phyloP scores from a whole-genome alignment of 1,140 invertebrate genomes.

The Sycophaga agraensis region DNA sequence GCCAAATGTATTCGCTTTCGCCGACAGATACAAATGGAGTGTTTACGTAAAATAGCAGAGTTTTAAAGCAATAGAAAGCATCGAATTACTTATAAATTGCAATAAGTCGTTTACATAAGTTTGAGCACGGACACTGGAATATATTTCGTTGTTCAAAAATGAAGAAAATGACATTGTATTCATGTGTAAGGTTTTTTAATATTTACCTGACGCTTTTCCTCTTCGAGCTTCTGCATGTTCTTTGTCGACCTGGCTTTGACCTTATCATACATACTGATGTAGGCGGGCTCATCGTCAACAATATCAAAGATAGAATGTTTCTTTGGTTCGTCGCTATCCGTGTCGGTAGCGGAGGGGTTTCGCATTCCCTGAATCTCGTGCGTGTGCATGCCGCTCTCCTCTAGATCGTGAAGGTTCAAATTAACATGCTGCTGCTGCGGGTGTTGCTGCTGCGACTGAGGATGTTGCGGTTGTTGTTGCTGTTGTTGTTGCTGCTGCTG shows the following conservation, averaged over 20 bases:
- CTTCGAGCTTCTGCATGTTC: conserved; percentile 87
- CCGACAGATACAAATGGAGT: too few relatives aligned
- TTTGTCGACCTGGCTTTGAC: conserved; percentile 93
- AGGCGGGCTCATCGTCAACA: conserved; percentile 84
- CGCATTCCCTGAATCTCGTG: conserved; percentile 50
- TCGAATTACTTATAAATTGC: too few relatives aligned
- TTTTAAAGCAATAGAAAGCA: neutral
- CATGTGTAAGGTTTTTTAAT: neutral
- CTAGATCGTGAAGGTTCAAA: conserved; percentile 45
- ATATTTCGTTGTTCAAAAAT: neutral
- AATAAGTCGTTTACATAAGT: too few relatives aligned
- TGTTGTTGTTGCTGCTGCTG: conserved; percentile 36
- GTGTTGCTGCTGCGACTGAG: conserved; percentile 40
- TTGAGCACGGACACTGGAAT: too few relatives aligned
- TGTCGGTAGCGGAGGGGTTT: conserved; percentile 57
- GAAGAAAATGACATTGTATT: neutral
- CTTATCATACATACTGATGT: conserved; percentile 98
- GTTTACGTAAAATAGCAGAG: neutral
- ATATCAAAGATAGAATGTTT: conserved; percentile 93
- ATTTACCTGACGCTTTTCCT: conserved; percentile 82
- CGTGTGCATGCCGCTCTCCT: conserved; percentile 46
- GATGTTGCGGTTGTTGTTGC: conserved; percentile 24
- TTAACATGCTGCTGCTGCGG: conserved; percentile 39
- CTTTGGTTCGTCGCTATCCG: conserved; percentile 75
- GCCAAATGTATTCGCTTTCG: too few relatives aligned